Conservation (phyloP, 2,113 vertebrate genomes). For the Mormoops blainvillei region DNA sequence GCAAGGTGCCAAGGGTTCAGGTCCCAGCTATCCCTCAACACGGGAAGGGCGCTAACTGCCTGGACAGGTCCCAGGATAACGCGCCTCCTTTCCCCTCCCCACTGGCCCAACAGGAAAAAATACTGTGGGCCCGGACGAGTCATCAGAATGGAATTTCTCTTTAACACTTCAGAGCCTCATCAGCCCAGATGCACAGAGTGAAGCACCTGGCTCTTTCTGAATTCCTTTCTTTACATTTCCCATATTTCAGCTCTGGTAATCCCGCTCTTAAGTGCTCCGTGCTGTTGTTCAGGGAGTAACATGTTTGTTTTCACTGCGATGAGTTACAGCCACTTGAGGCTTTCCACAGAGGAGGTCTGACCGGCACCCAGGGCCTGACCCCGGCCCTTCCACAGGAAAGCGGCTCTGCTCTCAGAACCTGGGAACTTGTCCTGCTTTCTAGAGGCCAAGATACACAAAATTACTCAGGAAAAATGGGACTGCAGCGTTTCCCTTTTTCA, state of each 20-base stretch:
- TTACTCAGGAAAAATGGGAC: not conserved
- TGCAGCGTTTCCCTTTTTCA: constrained; percentile 25
- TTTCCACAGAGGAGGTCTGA: constrained; percentile 50
- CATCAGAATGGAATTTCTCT: constrained; percentile 48
- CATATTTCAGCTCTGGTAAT: constrained; percentile 23
- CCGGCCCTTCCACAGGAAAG: constrained; percentile 36
- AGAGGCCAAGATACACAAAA: constrained; percentile 32
- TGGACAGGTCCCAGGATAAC: not conserved
- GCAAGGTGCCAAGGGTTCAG: not conserved
- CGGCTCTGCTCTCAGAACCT: not conserved
- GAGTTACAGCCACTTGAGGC: constrained; percentile 61
- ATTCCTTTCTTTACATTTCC: constrained; percentile 1
- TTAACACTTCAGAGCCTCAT: not conserved
- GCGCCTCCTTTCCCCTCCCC: constrained; percentile 4
- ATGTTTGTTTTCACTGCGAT: constrained; percentile 57
- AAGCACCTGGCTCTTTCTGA: constrained; percentile 52
- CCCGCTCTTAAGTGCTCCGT: not conserved
- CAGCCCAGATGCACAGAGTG: not conserved
- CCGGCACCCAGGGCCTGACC: constrained; percentile 38
- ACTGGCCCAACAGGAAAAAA: constrained; percentile 49
- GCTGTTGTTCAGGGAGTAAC: not conserved
- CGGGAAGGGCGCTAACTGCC: constrained; percentile 22
- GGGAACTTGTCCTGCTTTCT: not conserved
- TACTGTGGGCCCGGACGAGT: not conserved
- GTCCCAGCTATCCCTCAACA: constrained; percentile 1